Conservation (phyloP, 2,113 vertebrate genomes). For the Chlorodrepanis virens region DNA sequence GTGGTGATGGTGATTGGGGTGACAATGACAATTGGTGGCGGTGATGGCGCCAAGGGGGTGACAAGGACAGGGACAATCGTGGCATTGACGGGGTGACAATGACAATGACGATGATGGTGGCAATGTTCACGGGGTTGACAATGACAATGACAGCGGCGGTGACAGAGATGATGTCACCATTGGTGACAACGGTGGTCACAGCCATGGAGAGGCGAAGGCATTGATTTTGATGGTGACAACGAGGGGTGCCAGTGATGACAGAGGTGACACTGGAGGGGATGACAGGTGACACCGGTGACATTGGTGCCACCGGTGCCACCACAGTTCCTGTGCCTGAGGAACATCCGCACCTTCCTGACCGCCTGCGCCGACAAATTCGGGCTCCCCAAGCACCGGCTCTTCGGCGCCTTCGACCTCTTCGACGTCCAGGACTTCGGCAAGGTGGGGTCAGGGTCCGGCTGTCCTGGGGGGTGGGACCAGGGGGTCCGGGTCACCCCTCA, state of each 20-base stretch:
- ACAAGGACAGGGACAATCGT: too few relatives aligned
- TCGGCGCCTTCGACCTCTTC: constrained; percentile 94
- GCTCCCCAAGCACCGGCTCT: constrained; percentile 86
- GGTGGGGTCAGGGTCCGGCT: constrained; percentile 61
- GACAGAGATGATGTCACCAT: too few relatives aligned
- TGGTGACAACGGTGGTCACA: too few relatives aligned
- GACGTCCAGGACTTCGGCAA: constrained; percentile 93
- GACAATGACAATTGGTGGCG: too few relatives aligned
- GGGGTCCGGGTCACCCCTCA: accelerated
- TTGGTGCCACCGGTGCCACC: background rate
- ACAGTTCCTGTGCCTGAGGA: constrained; percentile 94
- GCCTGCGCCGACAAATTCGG: constrained; percentile 84
- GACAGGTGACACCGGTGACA: accelerated
- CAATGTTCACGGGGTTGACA: too few relatives aligned
- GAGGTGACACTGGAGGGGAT: background rate
- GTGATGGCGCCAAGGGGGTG: too few relatives aligned
- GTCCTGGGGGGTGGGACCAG: accelerated
- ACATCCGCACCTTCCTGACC: constrained; percentile 89
- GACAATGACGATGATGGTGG: too few relatives aligned
- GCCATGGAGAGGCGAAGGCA: accelerated
- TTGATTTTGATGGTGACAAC: accelerated
- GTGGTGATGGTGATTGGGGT: too few relatives aligned
- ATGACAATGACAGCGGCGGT: background rate
- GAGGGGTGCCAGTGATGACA: background rate
- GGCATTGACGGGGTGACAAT: too few relatives aligned